Base-by-base conservation (phyloP, 2,113 vertebrate species). In the Pardalotus punctatus region DNA sequence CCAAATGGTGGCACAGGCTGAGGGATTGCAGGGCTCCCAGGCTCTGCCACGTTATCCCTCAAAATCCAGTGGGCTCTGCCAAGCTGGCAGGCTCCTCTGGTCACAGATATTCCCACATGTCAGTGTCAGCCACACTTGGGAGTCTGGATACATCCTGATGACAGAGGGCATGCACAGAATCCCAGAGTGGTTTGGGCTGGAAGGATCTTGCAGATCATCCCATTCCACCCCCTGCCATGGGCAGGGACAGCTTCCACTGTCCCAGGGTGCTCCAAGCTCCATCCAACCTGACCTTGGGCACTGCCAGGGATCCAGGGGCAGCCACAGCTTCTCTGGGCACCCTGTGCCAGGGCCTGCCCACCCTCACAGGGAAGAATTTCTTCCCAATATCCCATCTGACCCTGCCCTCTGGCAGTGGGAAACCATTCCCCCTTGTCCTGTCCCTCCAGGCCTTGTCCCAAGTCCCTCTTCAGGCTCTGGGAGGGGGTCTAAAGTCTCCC, bases 241-340 rank as follows among this genome's bases (percentile, higher is more conserved):
- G 9, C 67, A 81, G 43, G 25, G 22, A 43, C 43, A 51, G 12
- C 28, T 73, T 1, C 38, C 45, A 58, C 23, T 29, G 0, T 5
- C 28, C 69, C 60, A 66, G 5, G 6, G 0, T 38, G 43, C 15
- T 88, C 23, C 33, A 13, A 58, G 4, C 17, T 18, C 48, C 0
- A 0, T 19, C 62, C 54, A 69, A 0, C 33, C 65, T 29, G 47
- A 24, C n/a, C 65, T 54, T 25, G 65, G 57, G 0, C 48, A 40
- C 40, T 56, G 0, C 17, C 78, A 67, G 61, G 45, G 69, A n/a
- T 60, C 23, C 81, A 73, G 38, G 28, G 38, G 13, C 28, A 74
- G 45, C 61, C 60, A 10, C 61, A 53, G 45, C 69, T 67, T 0
- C 58, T 51, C 77, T 58, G 60, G 31, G 22, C 31, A 36, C 0